Conservation (phyloP, 2,113 vertebrate genomes). For the Anoplopoma fimbria region DNA sequence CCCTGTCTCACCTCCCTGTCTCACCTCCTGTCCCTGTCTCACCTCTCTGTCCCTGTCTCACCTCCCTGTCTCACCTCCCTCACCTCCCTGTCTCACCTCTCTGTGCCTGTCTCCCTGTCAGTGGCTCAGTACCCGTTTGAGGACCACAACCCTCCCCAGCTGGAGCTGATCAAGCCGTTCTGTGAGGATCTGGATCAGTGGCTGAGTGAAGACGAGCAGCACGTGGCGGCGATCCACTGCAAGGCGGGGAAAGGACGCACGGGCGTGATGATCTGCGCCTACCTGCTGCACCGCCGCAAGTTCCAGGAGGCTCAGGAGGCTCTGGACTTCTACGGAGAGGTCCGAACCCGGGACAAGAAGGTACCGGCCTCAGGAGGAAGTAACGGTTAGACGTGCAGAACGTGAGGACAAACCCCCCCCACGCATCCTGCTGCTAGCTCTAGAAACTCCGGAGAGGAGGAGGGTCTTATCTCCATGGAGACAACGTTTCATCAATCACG, state of each 20-base stretch:
- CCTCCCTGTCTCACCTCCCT: background rate
- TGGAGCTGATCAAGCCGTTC: conserved; percentile 98
- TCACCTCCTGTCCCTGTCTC: too few species aligned
- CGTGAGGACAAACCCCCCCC: too few species aligned
- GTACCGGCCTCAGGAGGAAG: background rate
- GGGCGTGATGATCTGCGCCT: conserved; percentile 98
- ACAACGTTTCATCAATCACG: too few species aligned
- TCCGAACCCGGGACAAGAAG: conserved; percentile 98
- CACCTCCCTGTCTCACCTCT: accelerated
- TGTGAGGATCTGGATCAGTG: conserved; percentile 98
- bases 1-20: too few species aligned
- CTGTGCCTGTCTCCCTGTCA: conserved; percentile 57
- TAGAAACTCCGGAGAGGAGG: too few species aligned
- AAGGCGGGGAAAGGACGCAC: conserved; percentile 98
- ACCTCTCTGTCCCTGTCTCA: background rate
- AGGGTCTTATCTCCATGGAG: too few species aligned
- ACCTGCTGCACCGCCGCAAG: conserved; percentile 96
- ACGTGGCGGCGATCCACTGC: conserved; percentile 98
- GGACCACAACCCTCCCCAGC: conserved; percentile 98
- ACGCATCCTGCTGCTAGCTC: too few species aligned
- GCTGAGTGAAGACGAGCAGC: conserved; percentile 97
- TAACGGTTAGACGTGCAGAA: too few species aligned
- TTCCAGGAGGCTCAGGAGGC: conserved; percentile 96
- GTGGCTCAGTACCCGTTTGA: conserved; percentile 99
- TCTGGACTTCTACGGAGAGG: conserved; percentile 97